Evolutionary conservation across 2,888 invertebrate genomes (phyloP).

Genomic region (Prosopocoilus inquinatus): DNA sequence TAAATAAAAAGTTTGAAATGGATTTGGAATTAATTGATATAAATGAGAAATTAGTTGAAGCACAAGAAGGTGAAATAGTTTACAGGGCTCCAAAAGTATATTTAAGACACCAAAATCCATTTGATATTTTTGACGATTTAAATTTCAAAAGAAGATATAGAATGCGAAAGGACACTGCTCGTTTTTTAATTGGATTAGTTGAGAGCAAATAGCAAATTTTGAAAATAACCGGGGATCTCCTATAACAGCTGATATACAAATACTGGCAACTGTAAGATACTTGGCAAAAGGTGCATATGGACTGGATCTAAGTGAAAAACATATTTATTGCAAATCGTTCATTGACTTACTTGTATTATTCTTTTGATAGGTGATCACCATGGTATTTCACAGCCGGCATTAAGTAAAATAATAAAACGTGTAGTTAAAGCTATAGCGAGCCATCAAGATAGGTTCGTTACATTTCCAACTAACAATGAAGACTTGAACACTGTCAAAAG

Average conservation of each 20-base stretch:
- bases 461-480: neutral
- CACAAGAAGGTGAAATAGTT: no score
- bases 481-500: neutral
- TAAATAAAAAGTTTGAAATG: no score
- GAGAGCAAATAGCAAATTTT: neutral
- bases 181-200: neutral
- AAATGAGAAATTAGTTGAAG: no score
- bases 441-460: neutral
- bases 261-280: conserved; percentile 1
- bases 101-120: neutral
- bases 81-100: no score
- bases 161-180: conserved; percentile 1
- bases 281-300: conserved; percentile 1
- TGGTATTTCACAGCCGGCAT: neutral
- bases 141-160: neutral
- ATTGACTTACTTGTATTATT: neutral
- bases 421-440: neutral
- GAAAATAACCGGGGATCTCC: neutral
- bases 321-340: no score
- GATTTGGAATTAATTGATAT: no score
- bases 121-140: neutral
- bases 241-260: neutral
- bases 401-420: neutral
- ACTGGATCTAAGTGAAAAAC: neutral
- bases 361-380: conserved; percentile 1